A percentile compares a stretch with the other conserved stretches of the same genome.
phyloP scores from a whole-genome alignment of 1,140 invertebrate genomes.

The Wasmannia auropunctata region DNA sequence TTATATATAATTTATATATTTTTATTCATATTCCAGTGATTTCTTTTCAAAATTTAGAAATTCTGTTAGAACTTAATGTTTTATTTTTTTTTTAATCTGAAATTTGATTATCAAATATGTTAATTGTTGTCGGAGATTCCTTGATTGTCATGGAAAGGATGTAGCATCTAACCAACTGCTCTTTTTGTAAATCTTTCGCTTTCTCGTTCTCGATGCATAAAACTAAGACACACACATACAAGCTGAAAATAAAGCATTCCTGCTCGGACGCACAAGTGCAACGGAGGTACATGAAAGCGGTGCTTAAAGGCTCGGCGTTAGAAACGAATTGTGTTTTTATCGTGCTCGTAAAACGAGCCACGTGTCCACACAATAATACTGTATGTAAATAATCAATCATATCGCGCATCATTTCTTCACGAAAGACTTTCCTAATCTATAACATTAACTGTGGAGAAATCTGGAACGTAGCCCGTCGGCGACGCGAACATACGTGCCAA shows the following conservation, averaged over 20 bases:
- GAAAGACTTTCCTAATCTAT: neutral
- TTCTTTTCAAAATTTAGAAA: neutral
- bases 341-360: constrained; percentile 9
- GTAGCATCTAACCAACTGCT: neutral
- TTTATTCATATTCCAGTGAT: neutral
- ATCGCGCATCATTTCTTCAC: constrained; percentile 12
- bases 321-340: constrained; percentile 28
- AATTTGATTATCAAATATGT: neutral
- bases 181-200: constrained; percentile 31
- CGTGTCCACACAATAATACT: neutral
- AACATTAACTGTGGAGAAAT: constrained; percentile 9
- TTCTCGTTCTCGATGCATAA: constrained; percentile 11
- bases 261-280: neutral
- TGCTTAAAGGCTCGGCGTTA: constrained; percentile 47
- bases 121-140: neutral
- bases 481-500: constrained; percentile 64
- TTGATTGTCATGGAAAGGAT: neutral
- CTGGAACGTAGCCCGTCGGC: neutral
- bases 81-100: neutral
- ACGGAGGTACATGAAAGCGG: constrained; percentile 38
- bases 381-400: constrained; percentile 36
- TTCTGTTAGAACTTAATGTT: neutral
- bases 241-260: constrained; percentile 64
- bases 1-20: neutral
- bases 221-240: constrained; percentile 1